Conservation (phyloP, 2,797 vertebrate genomes). For the Dallia pectoralis region DNA sequence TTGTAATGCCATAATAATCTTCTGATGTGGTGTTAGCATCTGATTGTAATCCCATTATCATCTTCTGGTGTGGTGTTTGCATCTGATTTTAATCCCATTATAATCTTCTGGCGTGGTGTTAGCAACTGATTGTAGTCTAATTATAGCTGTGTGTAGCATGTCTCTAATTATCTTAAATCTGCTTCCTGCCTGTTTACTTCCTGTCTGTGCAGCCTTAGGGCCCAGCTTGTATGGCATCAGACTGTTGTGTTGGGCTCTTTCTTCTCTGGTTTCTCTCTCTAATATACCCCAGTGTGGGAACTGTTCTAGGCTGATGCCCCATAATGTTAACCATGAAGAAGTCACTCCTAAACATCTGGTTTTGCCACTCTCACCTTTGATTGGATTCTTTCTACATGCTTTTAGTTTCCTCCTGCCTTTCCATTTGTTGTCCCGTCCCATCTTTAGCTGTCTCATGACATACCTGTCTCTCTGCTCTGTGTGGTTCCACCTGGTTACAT, state of each 20-base stretch:
- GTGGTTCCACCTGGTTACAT: no score
- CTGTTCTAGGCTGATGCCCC: neutral
- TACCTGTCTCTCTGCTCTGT: neutral
- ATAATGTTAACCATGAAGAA: neutral
- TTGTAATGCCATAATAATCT: no score
- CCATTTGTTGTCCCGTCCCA: neutral
- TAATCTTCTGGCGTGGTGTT: neutral
- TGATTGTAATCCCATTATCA: no score
- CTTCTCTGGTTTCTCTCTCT: constrained; percentile 16
- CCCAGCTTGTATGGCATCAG: neutral
- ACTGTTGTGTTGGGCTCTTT: neutral
- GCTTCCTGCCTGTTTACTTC: constrained; percentile 10
- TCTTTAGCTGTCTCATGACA: neutral
- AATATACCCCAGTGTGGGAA: neutral
- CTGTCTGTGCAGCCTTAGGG: neutral
- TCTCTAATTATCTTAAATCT: neutral
- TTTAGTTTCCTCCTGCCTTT: neutral
- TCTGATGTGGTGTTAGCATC: no score
- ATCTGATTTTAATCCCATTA: no score
- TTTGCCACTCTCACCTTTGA: neutral
- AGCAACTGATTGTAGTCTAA: neutral
- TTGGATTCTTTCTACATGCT: neutral
- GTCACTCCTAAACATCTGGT: neutral
- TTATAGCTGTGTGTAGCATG: neutral
- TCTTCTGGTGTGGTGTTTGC: no score